Percentiles rank a stretch among this genome's conserved stretches.
phyloP scores from a whole-genome alignment of 2,888 invertebrate species.

The Tetropium fuscum region DNA sequence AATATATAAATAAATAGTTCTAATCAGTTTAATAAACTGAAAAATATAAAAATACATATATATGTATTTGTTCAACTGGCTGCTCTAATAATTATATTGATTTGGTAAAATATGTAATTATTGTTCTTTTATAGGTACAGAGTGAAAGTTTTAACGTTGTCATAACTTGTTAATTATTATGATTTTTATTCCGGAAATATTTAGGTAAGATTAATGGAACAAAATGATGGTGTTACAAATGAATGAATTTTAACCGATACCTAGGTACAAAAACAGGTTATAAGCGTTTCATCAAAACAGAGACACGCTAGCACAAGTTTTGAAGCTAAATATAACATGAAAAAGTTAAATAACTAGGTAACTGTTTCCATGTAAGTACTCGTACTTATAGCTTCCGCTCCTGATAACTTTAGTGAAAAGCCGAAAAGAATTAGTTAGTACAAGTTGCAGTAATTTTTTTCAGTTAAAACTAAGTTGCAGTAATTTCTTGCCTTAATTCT shows the following conservation, averaged over 20 bases:
- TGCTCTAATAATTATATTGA: conserved; percentile 23
- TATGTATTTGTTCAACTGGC: conserved; percentile 14
- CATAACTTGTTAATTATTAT: conserved; percentile 12
- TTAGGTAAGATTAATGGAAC: conserved; percentile 12
- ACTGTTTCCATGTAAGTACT: no score
- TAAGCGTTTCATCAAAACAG: conserved; percentile 9
- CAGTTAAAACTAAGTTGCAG: no score
- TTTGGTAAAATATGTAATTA: conserved; percentile 19
- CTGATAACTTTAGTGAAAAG: no score
- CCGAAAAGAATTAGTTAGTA: no score
- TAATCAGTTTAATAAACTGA: background rate
- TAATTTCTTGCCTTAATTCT: no score
- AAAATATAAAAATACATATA: background rate
- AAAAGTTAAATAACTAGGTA: no score
- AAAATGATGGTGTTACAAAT: conserved; percentile 17
- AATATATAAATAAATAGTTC: conserved; percentile 3
- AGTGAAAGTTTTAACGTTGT: conserved; percentile 19
- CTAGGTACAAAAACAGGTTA: conserved; percentile 4
- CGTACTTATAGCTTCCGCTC: no score
- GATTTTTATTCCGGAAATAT: conserved; percentile 22
- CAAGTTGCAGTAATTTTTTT: no score
- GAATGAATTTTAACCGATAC: conserved; percentile 13
- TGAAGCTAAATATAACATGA: no score
- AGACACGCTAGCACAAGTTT: no score
- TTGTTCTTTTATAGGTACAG: conserved; percentile 2